A percentile compares a stretch with the other conserved stretches of the same genome.
Conservation (phyloP, 2,797 vertebrate genomes). For the Nasua narica region DNA sequence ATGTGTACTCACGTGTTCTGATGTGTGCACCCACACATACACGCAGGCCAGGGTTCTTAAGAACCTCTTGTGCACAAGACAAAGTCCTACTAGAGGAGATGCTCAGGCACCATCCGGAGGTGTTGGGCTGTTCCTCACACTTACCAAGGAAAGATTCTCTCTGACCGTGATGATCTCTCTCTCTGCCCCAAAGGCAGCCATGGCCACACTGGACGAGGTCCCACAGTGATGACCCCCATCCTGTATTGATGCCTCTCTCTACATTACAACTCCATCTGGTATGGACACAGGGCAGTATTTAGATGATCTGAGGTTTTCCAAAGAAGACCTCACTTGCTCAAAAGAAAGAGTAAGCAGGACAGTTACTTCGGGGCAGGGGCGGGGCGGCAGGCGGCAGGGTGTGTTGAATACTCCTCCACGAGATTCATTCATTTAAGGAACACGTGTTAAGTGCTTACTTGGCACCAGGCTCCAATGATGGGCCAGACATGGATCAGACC, state of each 20-base stretch:
- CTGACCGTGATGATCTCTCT: background rate
- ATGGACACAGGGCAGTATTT: background rate
- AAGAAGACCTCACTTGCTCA: constrained; percentile 31
- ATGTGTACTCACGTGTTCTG: background rate
- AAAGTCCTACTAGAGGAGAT: background rate
- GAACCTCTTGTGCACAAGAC: background rate
- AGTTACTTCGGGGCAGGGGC: background rate
- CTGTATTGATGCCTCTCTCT: background rate
- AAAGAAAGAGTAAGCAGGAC: constrained; percentile 15
- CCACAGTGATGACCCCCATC: background rate
- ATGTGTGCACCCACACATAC: too few species aligned
- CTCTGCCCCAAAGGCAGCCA: background rate
- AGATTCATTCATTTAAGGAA: constrained; percentile 5
- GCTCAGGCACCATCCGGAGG: background rate
- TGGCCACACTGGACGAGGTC: background rate
- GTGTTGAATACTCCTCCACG: background rate
- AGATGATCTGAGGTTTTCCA: background rate
- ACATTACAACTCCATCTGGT: background rate
- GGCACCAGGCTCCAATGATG: constrained; percentile 8
- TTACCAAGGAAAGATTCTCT: constrained; percentile 22
- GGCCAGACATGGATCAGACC: background rate
- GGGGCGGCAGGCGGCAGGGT: background rate
- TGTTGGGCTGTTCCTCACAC: background rate
- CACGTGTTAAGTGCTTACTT: background rate
- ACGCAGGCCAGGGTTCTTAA: background rate